Base-by-base conservation (phyloP, 2,113 vertebrate genomes). In the Eudyptes chrysolophus region DNA sequence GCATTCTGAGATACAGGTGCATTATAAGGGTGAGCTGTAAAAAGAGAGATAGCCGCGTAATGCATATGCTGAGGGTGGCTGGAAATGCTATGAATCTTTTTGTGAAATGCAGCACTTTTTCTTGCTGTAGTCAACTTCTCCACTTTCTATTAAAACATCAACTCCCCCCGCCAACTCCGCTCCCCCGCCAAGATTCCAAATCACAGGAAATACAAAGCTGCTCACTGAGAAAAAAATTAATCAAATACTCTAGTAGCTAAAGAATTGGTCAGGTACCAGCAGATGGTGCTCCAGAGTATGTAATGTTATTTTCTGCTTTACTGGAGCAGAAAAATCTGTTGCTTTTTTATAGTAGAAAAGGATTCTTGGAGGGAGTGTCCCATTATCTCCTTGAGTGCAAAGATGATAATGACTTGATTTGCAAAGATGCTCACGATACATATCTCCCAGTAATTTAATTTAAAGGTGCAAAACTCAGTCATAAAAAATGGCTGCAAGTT, bases 101-200 rank as follows among this genome's bases (percentile, higher is more conserved):
- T 61, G 21, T 57, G 25, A 48, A 94, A 69, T 57, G 11, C 12
- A 46, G 26, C 27, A 54, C 16, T 54, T 78, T 58, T 74, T 84
- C 36, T n/a, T 46, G 5, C 65, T 82, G 65, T 60, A 66, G 20
- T 64, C 13, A 69, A 13, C 5, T 87, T 54, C 15, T 69, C 11
- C 18, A 16, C 21, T 93, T 93, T 62, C 22, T 79, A 8, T 14
- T 32, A 71, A 76, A 87, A 57, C 3, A 61, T 5, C 2, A n/a
- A 2, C 5, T 29, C 7, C 25, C 2, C 4, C 1, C 5, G 5
- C 15, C 21, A 40, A 2, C 9, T 49, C n/a, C 13, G 2, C 3
- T 71, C 1, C 2, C 4, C 7, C 4, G 3, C 4, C 3, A 51
- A 32, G 40, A 44, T 4, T 87, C 24, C 11, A 64, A 71, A 87